A percentile compares a stretch with the other conserved stretches of the same genome.
These are phyloP conservation scores for Paraplagusia blochii DNA, from an alignment of 2,113 vertebrate genomes.

Conservation along the genomic window DNA sequence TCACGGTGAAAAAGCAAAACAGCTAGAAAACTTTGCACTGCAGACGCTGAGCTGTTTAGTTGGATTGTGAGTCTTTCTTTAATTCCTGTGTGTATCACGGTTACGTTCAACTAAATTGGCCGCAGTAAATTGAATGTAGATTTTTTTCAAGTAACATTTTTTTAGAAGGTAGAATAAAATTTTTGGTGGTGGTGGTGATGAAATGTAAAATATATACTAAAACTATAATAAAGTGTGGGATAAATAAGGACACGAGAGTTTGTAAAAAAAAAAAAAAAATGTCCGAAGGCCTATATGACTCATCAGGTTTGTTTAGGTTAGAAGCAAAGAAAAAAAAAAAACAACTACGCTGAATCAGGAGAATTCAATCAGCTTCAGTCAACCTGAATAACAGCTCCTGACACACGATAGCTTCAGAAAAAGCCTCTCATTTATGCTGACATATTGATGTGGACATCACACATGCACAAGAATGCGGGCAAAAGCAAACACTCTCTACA, in stretches of 20 bases:
- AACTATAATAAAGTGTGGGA: no score
- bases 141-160: no score
- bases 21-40: no score
- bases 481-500: constrained; percentile 42
- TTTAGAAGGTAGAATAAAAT: no score
- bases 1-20: no score
- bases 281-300: constrained; percentile 13
- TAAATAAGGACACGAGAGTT: constrained; percentile 19
- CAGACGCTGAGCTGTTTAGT: no score
- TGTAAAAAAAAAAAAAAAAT: constrained; percentile 29
- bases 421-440: constrained; percentile 35
- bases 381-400: constrained; percentile 50
- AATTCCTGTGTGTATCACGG: no score
- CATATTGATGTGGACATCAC: constrained; percentile 43
- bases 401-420: constrained; percentile 50
- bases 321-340: constrained; percentile 42
- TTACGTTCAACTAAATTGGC: no score
- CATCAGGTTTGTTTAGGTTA: constrained; percentile 48
- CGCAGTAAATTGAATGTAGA: no score
- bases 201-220: no score
- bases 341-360: constrained; percentile 51
- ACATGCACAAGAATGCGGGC: constrained; percentile 36
- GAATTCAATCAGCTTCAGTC: constrained; percentile 56
- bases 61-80: no score
- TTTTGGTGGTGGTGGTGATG: no score